These are phyloP conservation scores for Aphelinus atriplicis DNA, from an alignment of 1,140 invertebrate species.

Conservation along the genomic window DNA sequence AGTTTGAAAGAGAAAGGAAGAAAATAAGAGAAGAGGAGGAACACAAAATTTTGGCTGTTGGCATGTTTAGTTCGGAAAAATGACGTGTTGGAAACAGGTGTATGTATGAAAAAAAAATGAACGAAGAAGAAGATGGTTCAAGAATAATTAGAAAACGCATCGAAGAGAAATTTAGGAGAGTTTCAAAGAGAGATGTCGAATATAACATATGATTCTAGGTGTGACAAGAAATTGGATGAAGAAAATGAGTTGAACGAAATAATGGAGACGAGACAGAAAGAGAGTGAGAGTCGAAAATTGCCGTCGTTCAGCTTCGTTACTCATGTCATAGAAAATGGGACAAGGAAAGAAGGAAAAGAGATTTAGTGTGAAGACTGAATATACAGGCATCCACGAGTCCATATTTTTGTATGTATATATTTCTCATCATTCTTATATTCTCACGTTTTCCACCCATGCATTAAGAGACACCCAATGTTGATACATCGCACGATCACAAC, in stretches of 20 bases:
- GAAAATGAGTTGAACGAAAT: too few species aligned
- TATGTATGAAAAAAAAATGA: background rate
- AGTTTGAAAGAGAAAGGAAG: conserved; percentile 21
- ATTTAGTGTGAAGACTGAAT: conserved; percentile 27
- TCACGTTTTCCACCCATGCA: conserved; percentile 28
- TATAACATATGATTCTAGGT: too few species aligned
- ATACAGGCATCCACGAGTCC: conserved; percentile 30
- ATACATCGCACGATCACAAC: conserved; percentile 34
- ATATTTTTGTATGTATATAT: conserved; percentile 18
- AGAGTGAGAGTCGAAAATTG: conserved; percentile 41
- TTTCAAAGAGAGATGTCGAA: background rate
- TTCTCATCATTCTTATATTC: conserved; percentile 16
- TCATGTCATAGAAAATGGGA: conserved; percentile 19
- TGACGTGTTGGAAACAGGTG: conserved; percentile 3
- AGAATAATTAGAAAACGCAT: background rate
- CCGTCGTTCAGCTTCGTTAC: conserved; percentile 26
- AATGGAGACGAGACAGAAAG: conserved; percentile 21
- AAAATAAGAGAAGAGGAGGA: conserved; percentile 19
- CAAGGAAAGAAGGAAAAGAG: conserved; percentile 7
- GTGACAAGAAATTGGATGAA: too few species aligned
- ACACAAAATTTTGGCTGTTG: conserved; percentile 8
- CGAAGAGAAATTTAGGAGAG: conserved; percentile 19
- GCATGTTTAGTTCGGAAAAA: conserved; percentile 6
- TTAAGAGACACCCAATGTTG: conserved; percentile 21
- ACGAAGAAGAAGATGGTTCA: background rate